Conservation (phyloP, 2,113 vertebrate genomes). For the Equus quagga region DNA sequence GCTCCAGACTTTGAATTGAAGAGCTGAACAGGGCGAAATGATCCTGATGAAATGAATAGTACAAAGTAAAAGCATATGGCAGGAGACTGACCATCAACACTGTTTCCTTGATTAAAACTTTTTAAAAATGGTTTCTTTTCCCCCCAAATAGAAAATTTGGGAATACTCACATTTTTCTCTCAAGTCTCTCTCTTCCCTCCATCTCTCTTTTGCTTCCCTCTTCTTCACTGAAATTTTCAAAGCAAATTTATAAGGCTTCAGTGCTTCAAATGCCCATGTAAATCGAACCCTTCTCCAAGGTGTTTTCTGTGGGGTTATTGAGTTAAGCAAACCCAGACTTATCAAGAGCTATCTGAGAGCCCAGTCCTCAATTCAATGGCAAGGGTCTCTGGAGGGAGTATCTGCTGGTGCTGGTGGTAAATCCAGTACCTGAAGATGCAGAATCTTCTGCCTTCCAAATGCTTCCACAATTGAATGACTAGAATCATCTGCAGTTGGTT, state of each 20-base stretch:
- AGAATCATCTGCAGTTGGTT: background rate
- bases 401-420: background rate
- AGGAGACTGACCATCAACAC: background rate
- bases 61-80: background rate
- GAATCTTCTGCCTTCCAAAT: background rate
- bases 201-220: background rate
- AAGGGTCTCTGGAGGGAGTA: background rate
- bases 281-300: background rate
- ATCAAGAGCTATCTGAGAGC: background rate
- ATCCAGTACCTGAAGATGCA: background rate
- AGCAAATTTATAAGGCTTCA: background rate
- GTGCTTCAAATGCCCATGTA: conserved; percentile 1
- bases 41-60: background rate
- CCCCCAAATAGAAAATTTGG: background rate
- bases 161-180: background rate
- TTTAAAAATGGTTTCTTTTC: background rate
- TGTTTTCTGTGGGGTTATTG: background rate
- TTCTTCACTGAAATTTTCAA: background rate
- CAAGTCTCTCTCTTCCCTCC: background rate
- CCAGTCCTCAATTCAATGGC: background rate
- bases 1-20: background rate
- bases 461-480: background rate
- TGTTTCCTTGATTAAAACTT: background rate
- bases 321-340: background rate
- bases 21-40: background rate